phyloP scores from a whole-genome alignment of 2,888 invertebrate genomes.

The Caprella mutica region DNA sequence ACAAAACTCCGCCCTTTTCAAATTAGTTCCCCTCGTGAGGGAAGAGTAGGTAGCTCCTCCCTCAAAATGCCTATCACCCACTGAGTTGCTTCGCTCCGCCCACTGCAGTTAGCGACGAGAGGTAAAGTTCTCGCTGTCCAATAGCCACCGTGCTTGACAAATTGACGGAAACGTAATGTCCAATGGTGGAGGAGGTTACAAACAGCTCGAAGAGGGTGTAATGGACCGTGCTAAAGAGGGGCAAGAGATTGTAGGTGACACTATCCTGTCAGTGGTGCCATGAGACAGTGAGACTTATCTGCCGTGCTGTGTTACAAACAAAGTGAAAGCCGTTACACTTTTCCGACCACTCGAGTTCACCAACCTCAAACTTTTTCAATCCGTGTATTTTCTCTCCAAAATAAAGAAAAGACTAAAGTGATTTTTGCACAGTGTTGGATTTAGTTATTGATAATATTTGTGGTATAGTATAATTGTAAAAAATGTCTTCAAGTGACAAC shows the following conservation, averaged over 20 bases:
- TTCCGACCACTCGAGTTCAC: too few relatives aligned
- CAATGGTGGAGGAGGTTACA: slow-evolving; percentile 25
- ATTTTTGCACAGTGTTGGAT: too few relatives aligned
- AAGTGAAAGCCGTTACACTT: too few relatives aligned
- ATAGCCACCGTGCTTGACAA: slow-evolving; percentile 16
- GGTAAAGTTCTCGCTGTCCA: slow-evolving; percentile 7
- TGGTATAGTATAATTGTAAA: too few relatives aligned
- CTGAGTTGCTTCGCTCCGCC: slow-evolving; percentile 20
- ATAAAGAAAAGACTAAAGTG: too few relatives aligned
- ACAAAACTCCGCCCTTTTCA: slow-evolving; percentile 1
- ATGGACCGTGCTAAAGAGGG: slow-evolving; percentile 5
- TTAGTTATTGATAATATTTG: too few relatives aligned
- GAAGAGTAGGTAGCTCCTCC: too few relatives aligned
- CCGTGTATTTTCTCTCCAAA: too few relatives aligned
- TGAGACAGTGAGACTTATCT: background rate
- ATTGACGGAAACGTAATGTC: slow-evolving; percentile 26
- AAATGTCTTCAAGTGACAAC: too few relatives aligned
- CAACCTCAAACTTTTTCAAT: too few relatives aligned
- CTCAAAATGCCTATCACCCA: slow-evolving; percentile 6
- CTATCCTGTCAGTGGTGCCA: background rate
- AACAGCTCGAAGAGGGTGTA: slow-evolving; percentile 1
- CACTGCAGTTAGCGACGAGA: slow-evolving; percentile 22
- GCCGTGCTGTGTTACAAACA: too few relatives aligned
- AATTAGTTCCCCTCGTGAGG: too few relatives aligned
- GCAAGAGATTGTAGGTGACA: slow-evolving; percentile 1